Evolutionary conservation across 2,888 invertebrate genomes (phyloP), one percentile per base, ranked within the genome.

Genomic region (Spisula subtruncata): DNA sequence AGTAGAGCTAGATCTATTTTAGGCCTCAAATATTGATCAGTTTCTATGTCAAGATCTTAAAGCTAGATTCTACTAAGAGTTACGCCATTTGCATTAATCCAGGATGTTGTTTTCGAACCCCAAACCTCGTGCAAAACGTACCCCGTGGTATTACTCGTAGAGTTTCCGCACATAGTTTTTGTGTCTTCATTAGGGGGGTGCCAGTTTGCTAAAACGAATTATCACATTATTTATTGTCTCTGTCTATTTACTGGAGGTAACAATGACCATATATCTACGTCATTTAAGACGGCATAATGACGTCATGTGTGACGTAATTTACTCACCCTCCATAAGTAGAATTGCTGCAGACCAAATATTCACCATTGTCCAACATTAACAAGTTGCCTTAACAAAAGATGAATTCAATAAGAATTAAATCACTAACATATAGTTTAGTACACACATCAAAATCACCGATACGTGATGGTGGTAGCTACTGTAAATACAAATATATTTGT

Each of bases 161-260:
- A 83, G 86, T 95, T 94, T 75, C 96, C 95, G 90, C 96, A 96
- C 18, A 96, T 94, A 14, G 91, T 75, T 60, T 90, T 85, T 56
- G 93, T 92, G 12, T 79, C 93, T 16, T 86, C 87, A 32, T 86
- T 89, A 48, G 35, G 66, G 41, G 83, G 54, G 56, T 91, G 85
- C 95, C 95, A 95, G 89, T 96, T 93, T 8, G 79, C 95, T 96
- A 93, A 79, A 93, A 91, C 88, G 85, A 56, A 89, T 88, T 87
- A 66, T 86, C 41, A 54, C 75, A 82, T 71, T 87, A 75, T 85
- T 71, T 82, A 82, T 81, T 82, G n/a, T 81, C 46, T 80, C 20
- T 79, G 48, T 85, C 25, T 85, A n/a, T 20, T 79, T 32, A 81
- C 54, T 80, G 81, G 56, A 85, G 35, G 54, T 56, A 25, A 56